Evolutionary conservation across 2,797 vertebrate genomes (phyloP), one percentile per base, ranked within the genome.

Genomic region (Denticeps clupeoides): DNA sequence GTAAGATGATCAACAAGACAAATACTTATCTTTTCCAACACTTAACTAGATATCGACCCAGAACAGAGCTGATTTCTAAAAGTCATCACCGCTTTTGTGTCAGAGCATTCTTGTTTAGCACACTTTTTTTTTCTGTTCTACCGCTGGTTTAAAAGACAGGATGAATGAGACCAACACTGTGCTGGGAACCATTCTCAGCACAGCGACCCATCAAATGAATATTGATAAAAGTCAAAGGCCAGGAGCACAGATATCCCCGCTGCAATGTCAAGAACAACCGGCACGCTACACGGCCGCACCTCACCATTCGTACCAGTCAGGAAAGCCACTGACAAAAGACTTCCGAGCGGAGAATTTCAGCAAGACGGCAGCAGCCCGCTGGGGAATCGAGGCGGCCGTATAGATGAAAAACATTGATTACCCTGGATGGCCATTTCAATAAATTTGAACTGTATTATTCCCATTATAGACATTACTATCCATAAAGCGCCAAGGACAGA

Each of bases 391-490:
- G 60, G 29, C 60, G 66, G 52, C n/a, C n/a, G n/a, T n/a, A 22
- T 56, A 72, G 71, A 75, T 53, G 29, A 65, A 79, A 64, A 33
- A 47, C 53, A 38, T 57, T 62, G 67, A 73, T 75, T 70, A 64
- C 35, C 51, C 40, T 44, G 19, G 59, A 55, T 54, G 60, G 52
- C 60, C 51, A 69, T 73, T 57, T 69, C 5, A 72, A 69, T 70
- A 66, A 50, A 56, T 48, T 42, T 8, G n/a, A 35, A 46, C 55
- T 50, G 69, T 51, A 47, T 55, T n/a, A n/a, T n/a, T n/a, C n/a
- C 55, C 4, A 15, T 38, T 23, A 53, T 44, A 65, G 26, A 47
- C 48, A 49, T 49, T 62, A 29, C 64, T 32, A 47, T 40, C 29
- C 1, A 41, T 22, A n/a, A 15, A 46, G 38, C 1, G 29, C 12